A percentile compares a stretch with the other conserved stretches of the same genome.
Conservation (phyloP, 2,888 invertebrate species). For the Phorcus lineatus region DNA sequence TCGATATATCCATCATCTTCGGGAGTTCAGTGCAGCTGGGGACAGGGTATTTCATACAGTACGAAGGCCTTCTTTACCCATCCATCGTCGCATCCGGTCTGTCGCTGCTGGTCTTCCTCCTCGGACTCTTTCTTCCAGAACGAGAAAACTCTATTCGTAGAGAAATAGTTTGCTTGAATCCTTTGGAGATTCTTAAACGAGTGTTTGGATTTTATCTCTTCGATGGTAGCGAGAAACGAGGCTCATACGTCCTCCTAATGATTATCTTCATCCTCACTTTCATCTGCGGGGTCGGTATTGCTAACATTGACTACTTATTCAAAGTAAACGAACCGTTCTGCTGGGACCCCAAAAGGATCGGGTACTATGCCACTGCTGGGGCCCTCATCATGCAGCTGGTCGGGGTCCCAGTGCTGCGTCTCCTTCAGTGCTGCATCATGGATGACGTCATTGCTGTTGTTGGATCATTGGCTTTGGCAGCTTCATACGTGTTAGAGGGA, state of each 20-base stretch:
- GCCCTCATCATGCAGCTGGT: constrained; percentile 32
- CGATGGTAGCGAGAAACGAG: neutral
- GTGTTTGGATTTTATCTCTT: constrained; percentile 6
- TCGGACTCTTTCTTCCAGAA: neutral
- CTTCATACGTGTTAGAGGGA: constrained; percentile 33
- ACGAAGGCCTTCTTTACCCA: neutral
- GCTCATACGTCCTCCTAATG: constrained; percentile 32
- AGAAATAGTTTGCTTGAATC: neutral
- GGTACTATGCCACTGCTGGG: constrained; percentile 32
- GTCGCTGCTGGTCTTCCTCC: neutral
- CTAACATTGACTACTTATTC: constrained; percentile 39
- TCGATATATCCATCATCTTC: constrained; percentile 30
- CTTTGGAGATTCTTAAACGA: neutral
- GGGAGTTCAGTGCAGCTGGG: constrained; percentile 29
- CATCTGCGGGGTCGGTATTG: neutral
- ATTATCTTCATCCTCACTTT: constrained; percentile 28
- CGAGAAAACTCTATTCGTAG: neutral
- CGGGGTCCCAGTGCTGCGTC: constrained; percentile 24
- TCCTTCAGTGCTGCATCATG: constrained; percentile 37
- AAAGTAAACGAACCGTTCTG: constrained; percentile 44
- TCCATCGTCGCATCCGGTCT: neutral
- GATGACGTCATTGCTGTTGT: constrained; percentile 35
- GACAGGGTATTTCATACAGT: constrained; percentile 40
- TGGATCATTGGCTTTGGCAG: constrained; percentile 28
- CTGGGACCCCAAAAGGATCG: constrained; percentile 41